A percentile compares a stretch with the other conserved stretches of the same genome.
These are phyloP conservation scores for Diprion similis DNA, from an alignment of 1,140 invertebrate genomes.

Conservation along the genomic window DNA sequence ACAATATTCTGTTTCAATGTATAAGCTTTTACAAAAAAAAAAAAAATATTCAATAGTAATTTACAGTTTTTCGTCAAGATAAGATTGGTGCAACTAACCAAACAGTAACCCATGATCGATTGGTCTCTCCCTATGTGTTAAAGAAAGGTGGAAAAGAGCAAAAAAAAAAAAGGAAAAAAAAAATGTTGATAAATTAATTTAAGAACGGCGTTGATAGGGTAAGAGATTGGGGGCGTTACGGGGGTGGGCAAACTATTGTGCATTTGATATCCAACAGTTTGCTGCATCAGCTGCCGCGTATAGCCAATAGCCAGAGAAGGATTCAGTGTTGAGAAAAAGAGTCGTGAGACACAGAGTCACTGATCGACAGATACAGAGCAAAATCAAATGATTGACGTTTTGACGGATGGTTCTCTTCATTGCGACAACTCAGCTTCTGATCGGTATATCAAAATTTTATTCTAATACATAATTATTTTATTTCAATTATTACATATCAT, in stretches of 20 bases:
- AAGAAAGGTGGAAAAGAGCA: neutral
- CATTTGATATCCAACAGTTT: slow-evolving; percentile 61
- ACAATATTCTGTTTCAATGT: neutral
- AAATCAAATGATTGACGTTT: slow-evolving; percentile 39
- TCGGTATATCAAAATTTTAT: slow-evolving; percentile 52
- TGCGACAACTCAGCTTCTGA: slow-evolving; percentile 51
- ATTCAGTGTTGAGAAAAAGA: slow-evolving; percentile 47
- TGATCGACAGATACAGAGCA: slow-evolving; percentile 24
- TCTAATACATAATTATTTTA: slow-evolving; percentile 45
- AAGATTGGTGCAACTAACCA: slow-evolving; percentile 24
- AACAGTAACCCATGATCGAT: slow-evolving; percentile 41
- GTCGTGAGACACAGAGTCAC: slow-evolving; percentile 35
- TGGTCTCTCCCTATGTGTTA: neutral
- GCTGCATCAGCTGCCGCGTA: slow-evolving; percentile 49
- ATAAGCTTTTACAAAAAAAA: no score
- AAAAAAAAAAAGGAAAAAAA: neutral
- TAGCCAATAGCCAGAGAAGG: slow-evolving; percentile 41
- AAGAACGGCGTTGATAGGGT: neutral
- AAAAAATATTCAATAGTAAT: no score
- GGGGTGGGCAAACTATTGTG: slow-evolving; percentile 54
- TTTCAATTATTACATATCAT: slow-evolving; percentile 30
- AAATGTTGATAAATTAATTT: neutral
- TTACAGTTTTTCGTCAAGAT: neutral
- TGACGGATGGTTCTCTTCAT: slow-evolving; percentile 45
- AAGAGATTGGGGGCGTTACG: slow-evolving; percentile 29